phyloP scores from a whole-genome alignment of 2,888 invertebrate genomes.

The Napeogenes sylphis region DNA sequence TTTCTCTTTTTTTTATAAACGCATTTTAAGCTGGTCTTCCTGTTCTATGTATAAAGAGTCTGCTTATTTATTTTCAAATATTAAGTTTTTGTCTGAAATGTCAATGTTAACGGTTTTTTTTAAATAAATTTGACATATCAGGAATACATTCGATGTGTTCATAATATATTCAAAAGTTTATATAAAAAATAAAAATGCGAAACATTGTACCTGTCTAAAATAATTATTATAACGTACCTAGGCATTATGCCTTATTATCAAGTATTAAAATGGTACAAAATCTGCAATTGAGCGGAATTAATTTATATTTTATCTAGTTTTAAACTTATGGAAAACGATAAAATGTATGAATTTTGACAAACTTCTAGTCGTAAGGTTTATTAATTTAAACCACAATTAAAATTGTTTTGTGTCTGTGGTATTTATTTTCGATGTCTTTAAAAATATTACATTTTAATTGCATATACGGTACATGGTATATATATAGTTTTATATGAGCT shows the following conservation, averaged over 20 bases:
- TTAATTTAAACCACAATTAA: neutral
- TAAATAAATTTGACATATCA: slow-evolving; percentile 28
- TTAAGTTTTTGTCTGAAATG: too few relatives aligned
- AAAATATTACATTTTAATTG: neutral
- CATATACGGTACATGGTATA: neutral
- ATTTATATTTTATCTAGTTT: neutral
- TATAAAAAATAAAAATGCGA: slow-evolving; percentile 9
- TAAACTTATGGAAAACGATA: neutral
- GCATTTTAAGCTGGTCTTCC: too few relatives aligned
- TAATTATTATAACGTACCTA: slow-evolving; percentile 10
- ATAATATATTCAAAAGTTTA: slow-evolving; percentile 22
- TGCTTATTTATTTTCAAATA: too few relatives aligned
- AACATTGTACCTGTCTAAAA: slow-evolving; percentile 16
- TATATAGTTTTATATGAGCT: neutral
- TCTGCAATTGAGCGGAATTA: slow-evolving; percentile 1
- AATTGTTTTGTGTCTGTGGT: too few relatives aligned
- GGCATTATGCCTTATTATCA: slow-evolving; percentile 7
- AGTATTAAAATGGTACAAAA: neutral
- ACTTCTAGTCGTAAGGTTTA: neutral
- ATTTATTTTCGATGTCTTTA: neutral
- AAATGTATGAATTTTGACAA: neutral
- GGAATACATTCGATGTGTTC: slow-evolving; percentile 27
- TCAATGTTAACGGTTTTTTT: neutral
- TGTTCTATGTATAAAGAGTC: too few relatives aligned
- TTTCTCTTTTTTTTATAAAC: too few relatives aligned